These are phyloP conservation scores for Dasyornis broadbenti DNA, from an alignment of 2,113 vertebrate species.

Conservation along the genomic window DNA sequence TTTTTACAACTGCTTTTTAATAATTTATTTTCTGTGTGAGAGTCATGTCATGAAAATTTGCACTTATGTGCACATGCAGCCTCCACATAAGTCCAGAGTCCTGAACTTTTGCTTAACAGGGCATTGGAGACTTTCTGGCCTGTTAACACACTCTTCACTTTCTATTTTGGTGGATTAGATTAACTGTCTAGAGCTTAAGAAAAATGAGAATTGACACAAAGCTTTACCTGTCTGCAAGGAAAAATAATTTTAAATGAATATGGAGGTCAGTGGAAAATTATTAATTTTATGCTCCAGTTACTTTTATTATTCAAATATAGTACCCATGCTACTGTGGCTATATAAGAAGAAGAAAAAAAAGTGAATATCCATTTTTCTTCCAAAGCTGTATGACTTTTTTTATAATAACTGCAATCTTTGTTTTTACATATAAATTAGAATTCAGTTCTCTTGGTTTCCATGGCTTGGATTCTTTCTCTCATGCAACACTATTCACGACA, in stretches of 20 bases:
- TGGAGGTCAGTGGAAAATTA: constrained; percentile 40
- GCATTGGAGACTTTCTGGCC: not conserved
- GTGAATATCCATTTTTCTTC: not conserved
- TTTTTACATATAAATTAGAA: constrained; percentile 26
- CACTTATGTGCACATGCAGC: not conserved
- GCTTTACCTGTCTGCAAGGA: constrained; percentile 18
- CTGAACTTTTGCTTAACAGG: not conserved
- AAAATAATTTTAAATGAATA: constrained; percentile 27
- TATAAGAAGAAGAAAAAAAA: not conserved
- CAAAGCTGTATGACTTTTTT: not conserved
- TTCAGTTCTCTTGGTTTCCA: not conserved
- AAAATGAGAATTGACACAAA: constrained; percentile 27
- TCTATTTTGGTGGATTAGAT: not conserved
- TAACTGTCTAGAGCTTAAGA: not conserved
- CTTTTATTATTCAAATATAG: constrained; percentile 32
- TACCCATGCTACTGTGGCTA: not conserved
- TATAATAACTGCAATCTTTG: not conserved
- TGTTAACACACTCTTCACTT: not conserved
- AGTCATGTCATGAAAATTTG: not conserved
- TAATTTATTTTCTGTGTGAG: not conserved
- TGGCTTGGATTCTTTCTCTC: not conserved
- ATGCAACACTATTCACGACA: not conserved
- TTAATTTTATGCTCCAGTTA: constrained; percentile 58
- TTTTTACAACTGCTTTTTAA: not conserved
- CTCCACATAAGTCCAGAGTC: not conserved